Conservation (phyloP, 2,113 vertebrate genomes). For the Melierax canorus region DNA sequence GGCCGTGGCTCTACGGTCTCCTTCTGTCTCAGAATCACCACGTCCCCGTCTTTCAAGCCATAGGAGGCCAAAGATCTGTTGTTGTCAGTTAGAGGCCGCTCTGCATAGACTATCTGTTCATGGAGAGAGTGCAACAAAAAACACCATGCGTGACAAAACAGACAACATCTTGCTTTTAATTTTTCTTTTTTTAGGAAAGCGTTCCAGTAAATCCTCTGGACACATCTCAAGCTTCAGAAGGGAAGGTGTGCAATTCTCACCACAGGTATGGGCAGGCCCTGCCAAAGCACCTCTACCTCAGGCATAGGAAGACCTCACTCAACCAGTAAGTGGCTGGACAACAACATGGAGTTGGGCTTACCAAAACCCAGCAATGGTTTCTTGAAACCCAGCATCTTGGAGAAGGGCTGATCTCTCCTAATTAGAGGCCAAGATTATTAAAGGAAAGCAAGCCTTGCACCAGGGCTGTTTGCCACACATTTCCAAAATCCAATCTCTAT, state of each 20-base stretch:
- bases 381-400: neutral
- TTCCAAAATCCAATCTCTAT: neutral
- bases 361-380: neutral
- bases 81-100: slow-evolving; percentile 89
- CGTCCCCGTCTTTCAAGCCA: slow-evolving; percentile 95
- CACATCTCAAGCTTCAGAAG: neutral
- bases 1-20: slow-evolving; percentile 78
- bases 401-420: neutral
- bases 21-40: slow-evolving; percentile 90
- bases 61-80: slow-evolving; percentile 90
- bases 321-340: accelerated
- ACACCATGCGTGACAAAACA: neutral
- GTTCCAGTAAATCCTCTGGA: neutral
- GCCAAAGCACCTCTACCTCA: neutral
- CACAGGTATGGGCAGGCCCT: neutral
- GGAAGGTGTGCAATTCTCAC: neutral
- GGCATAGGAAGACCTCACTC: neutral
- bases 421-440: neutral
- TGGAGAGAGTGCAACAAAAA: neutral
- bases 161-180: no score
- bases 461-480: neutral
- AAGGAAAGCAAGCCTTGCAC: neutral
- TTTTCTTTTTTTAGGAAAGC: neutral
- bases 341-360: accelerated
- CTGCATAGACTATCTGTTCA: slow-evolving; percentile 86